phyloP scores from a whole-genome alignment of 2,888 invertebrate genomes.

The Dryobotodes eremita region DNA sequence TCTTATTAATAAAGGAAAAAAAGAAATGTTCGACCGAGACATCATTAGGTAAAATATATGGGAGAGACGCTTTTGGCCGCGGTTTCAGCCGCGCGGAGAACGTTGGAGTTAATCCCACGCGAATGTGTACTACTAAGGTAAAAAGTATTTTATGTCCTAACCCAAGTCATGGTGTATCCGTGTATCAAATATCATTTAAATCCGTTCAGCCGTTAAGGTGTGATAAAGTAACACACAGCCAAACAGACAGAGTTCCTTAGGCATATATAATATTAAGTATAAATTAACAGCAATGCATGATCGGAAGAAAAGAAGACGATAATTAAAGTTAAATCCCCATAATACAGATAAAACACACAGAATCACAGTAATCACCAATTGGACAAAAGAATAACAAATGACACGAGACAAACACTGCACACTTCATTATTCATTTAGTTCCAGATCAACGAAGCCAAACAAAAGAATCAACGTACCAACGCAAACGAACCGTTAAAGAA shows the following conservation, averaged over 20 bases:
- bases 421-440: constrained; percentile 45
- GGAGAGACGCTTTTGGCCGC: neutral
- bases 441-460: constrained; percentile 30
- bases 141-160: neutral
- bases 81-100: no score
- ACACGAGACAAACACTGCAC: constrained; percentile 15
- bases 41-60: neutral
- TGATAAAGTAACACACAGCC: neutral
- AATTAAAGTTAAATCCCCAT: no score
- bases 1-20: no score
- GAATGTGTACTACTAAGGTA: neutral
- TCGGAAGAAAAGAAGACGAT: neutral
- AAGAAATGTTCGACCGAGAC: no score
- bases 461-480: constrained; percentile 41
- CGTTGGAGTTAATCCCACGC: neutral
- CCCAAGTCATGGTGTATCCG: no score
- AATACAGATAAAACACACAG: neutral
- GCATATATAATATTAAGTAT: neutral
- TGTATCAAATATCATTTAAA: neutral
- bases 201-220: neutral
- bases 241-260: neutral
- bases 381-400: constrained; percentile 30
- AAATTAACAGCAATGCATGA: neutral
- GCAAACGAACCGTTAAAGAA: constrained; percentile 46
- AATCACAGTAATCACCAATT: neutral